Conservation (phyloP, 2,113 vertebrate genomes). For the Chelonoidis abingdonii region DNA sequence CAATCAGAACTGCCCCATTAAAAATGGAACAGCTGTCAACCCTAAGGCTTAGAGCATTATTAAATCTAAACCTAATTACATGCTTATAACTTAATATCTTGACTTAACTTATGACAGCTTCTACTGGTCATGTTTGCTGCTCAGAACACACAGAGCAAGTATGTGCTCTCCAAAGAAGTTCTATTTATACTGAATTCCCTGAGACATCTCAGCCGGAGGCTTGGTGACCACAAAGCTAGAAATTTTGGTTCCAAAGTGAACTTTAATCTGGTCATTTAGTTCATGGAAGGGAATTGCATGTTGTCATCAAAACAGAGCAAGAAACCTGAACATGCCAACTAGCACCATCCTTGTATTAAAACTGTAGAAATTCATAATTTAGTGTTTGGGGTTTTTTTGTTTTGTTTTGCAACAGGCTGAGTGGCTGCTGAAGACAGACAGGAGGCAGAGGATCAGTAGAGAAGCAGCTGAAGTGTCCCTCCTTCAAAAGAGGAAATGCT, state of each 20-base stretch:
- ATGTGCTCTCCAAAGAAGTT: background rate
- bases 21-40: background rate
- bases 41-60: background rate
- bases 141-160: background rate
- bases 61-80: background rate
- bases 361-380: conserved; percentile 34
- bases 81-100: background rate
- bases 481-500: conserved; percentile 59
- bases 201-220: background rate
- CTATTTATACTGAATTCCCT: conserved; percentile 13
- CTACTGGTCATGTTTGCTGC: background rate
- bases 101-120: background rate
- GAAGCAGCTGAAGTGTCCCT: conserved; percentile 34
- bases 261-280: conserved; percentile 44
- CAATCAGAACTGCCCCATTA: background rate
- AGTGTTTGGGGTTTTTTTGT: background rate
- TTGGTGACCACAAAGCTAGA: background rate
- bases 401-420: conserved; percentile 43
- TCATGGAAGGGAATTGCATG: background rate
- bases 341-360: conserved; percentile 15
- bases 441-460: conserved; percentile 39
- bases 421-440: conserved; percentile 47
- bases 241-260: conserved; percentile 35
- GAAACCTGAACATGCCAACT: background rate
- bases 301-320: conserved; percentile 24